Conservation (phyloP, 2,113 vertebrate species). For the Odobenus rosmarus region DNA sequence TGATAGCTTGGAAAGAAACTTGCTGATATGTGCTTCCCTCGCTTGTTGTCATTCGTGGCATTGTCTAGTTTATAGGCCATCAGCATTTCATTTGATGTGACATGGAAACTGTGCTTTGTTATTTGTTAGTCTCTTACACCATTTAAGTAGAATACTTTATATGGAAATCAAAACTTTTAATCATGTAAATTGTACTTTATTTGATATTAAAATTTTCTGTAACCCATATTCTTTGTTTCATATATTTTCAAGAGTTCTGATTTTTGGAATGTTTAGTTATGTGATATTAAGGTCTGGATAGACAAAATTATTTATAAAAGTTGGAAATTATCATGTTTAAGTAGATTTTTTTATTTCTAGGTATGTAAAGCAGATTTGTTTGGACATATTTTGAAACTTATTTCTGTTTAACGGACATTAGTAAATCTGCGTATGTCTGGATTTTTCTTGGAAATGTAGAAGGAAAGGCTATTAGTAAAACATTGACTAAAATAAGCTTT, state of each 20-base stretch:
- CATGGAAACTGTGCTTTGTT: background rate
- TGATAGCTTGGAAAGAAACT: background rate
- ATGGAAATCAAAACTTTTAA: background rate
- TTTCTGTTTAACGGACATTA: background rate
- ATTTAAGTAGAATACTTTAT: background rate
- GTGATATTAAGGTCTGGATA: constrained; percentile 5
- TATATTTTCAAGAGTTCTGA: background rate
- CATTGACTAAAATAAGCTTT: background rate
- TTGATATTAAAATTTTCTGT: constrained; percentile 55
- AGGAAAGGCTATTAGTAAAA: constrained; percentile 1
- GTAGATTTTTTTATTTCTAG: constrained; percentile 8
- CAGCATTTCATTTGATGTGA: background rate
- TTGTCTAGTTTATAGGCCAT: background rate
- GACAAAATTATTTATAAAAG: constrained; percentile 11
- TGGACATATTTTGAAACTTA: constrained; percentile 14
- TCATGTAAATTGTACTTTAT: constrained; percentile 32
- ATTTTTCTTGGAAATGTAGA: constrained; percentile 21
- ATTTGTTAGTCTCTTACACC: background rate
- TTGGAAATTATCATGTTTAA: background rate
- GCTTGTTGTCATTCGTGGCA: background rate
- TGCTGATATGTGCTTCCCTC: background rate
- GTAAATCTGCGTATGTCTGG: background rate
- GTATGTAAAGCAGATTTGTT: background rate
- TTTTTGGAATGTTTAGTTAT: background rate
- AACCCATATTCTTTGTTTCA: background rate